A percentile compares a stretch with the other conserved stretches of the same genome.
These are phyloP conservation scores for Benthosema pterotum DNA, from an alignment of 2,797 vertebrate genomes.

Conservation along the genomic window DNA sequence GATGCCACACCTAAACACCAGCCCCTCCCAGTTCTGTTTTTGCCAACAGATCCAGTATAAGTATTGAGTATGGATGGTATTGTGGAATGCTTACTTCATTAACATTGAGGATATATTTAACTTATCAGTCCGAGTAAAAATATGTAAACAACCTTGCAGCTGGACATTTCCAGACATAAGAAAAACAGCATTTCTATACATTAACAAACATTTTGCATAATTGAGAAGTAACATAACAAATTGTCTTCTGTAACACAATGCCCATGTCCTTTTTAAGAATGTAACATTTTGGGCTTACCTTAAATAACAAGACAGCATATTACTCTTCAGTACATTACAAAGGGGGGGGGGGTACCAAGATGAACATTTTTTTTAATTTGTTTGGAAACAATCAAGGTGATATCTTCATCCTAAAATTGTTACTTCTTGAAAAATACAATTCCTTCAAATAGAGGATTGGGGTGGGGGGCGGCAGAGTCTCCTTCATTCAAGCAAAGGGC, in stretches of 20 bases:
- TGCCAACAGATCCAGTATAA: conserved; percentile 64
- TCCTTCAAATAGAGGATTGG: conserved; percentile 70
- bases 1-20: conserved; percentile 34
- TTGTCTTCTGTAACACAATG: conserved; percentile 36
- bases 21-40: conserved; percentile 53
- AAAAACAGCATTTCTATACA: conserved; percentile 55
- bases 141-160: conserved; percentile 74
- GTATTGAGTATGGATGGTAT: conserved; percentile 36
- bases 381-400: conserved; percentile 58
- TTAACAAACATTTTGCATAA: conserved; percentile 39
- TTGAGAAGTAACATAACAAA: conserved; percentile 44
- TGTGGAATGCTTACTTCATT: conserved; percentile 62
- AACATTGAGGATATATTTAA: conserved; percentile 56
- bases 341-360: conserved; percentile 13
- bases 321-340: conserved; percentile 43
- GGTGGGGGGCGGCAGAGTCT: conserved; percentile 39
- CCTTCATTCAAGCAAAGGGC: conserved; percentile 75
- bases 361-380: not conserved
- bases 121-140: conserved; percentile 61
- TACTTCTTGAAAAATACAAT: conserved; percentile 51
- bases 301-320: conserved; percentile 48
- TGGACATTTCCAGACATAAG: conserved; percentile 58
- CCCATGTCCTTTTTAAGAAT: conserved; percentile 36
- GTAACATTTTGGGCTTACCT: conserved; percentile 34
- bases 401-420: conserved; percentile 48